These are phyloP conservation scores for Gandaritis pyraliata DNA, from an alignment of 2,888 invertebrate genomes.

Conservation along the genomic window DNA sequence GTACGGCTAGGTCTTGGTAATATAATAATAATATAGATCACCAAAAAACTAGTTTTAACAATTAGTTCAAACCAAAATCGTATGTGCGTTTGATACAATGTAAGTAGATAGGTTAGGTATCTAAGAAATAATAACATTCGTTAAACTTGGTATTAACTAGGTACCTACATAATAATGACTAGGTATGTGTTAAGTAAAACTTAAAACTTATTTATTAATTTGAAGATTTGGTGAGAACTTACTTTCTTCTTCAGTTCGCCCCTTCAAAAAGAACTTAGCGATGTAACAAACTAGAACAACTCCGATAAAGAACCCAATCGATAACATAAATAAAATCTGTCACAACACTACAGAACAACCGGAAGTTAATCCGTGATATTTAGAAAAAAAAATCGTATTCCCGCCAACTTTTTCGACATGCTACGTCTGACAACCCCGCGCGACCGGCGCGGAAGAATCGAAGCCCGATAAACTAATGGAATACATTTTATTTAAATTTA, in stretches of 20 bases:
- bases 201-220: too few relatives aligned
- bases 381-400: slow-evolving; percentile 53
- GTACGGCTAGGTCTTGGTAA: too few relatives aligned
- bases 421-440: slow-evolving; percentile 61
- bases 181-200: too few relatives aligned
- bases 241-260: slow-evolving; percentile 49
- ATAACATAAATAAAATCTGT: slow-evolving; percentile 67
- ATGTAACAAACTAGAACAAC: slow-evolving; percentile 60
- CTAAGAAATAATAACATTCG: too few relatives aligned
- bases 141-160: too few relatives aligned
- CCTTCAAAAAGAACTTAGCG: slow-evolving; percentile 50
- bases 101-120: too few relatives aligned
- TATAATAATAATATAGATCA: not conserved
- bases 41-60: slow-evolving; percentile 8
- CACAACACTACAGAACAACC: slow-evolving; percentile 75
- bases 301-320: slow-evolving; percentile 60
- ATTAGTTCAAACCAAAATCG: too few relatives aligned
- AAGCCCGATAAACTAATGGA: not conserved
- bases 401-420: slow-evolving; percentile 60
- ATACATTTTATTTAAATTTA: slow-evolving; percentile 35
- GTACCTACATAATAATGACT: too few relatives aligned
- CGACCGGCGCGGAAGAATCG: slow-evolving; percentile 23
- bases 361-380: slow-evolving; percentile 49
- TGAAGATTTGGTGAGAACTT: slow-evolving; percentile 37
- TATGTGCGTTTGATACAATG: too few relatives aligned